Conservation (phyloP, 2,888 invertebrate genomes). For the Phytoseiulus persimilis region DNA sequence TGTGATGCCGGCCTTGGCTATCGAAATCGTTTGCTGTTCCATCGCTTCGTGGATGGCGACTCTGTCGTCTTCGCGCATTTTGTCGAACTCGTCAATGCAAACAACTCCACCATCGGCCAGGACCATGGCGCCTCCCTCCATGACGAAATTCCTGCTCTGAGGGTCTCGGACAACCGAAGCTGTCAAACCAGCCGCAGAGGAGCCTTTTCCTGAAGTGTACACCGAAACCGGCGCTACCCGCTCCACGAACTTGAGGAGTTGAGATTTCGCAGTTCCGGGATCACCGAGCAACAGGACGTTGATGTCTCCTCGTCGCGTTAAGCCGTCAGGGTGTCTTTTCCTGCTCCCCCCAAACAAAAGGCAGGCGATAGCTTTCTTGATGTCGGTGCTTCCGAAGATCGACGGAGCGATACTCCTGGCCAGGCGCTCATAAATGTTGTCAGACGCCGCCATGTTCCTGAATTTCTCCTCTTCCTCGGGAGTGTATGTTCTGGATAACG, state of each 20-base stretch:
- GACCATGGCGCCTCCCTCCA: slow-evolving; percentile 99
- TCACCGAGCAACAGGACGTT: slow-evolving; percentile 90
- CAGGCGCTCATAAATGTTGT: slow-evolving; percentile 78
- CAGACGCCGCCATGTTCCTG: slow-evolving; percentile 69
- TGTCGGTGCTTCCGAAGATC: slow-evolving; percentile 84
- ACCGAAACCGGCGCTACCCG: slow-evolving; percentile 78
- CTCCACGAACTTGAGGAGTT: slow-evolving; percentile 92
- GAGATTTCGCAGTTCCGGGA: slow-evolving; percentile 99
- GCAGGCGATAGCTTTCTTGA: slow-evolving; percentile 92
- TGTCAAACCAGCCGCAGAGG: slow-evolving; percentile 95
- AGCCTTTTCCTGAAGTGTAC: slow-evolving; percentile 99
- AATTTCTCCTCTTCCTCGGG: slow-evolving; percentile 72
- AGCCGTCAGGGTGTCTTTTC: slow-evolving; percentile 76
- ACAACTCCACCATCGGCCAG: slow-evolving; percentile 97
- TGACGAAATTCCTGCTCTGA: slow-evolving; percentile 76
- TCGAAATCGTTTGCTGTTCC: slow-evolving; percentile 99
- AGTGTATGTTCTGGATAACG: slow-evolving; percentile 50
- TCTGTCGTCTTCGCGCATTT: slow-evolving; percentile 97
- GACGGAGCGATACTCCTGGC: slow-evolving; percentile 89
- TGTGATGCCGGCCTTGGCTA: slow-evolving; percentile 98
- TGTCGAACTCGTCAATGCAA: slow-evolving; percentile 99
- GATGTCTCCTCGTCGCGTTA: slow-evolving; percentile 90
- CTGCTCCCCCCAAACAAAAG: slow-evolving; percentile 79
- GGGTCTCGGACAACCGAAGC: slow-evolving; percentile 94
- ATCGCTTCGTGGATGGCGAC: slow-evolving; percentile 99